phyloP scores from a whole-genome alignment of 2,888 invertebrate genomes.

The Pyrochroa serraticornis region DNA sequence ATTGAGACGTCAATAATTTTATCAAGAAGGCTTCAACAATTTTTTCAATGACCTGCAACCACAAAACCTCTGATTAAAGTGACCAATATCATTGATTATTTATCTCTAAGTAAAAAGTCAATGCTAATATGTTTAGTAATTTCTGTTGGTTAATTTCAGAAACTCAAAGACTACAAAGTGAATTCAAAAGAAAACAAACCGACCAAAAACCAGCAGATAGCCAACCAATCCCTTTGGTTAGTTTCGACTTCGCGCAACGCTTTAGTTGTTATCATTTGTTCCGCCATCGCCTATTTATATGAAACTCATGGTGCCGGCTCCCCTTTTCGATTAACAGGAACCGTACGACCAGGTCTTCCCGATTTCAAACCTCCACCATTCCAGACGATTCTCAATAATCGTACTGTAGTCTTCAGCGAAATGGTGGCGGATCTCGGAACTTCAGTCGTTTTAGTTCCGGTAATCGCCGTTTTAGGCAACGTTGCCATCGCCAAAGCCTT shows the following conservation, averaged over 20 bases:
- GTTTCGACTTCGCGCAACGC: slow-evolving; percentile 85
- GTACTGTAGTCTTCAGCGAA: slow-evolving; percentile 66
- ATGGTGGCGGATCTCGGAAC: slow-evolving; percentile 83
- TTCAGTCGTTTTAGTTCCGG: slow-evolving; percentile 84
- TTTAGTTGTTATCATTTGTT: slow-evolving; percentile 77
- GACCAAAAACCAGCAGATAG: slow-evolving; percentile 53
- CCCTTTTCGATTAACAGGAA: slow-evolving; percentile 77
- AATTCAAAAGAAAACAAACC: slow-evolving; percentile 54
- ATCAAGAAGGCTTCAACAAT: too few species aligned
- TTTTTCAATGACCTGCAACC: too few species aligned
- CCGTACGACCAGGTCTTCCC: slow-evolving; percentile 78
- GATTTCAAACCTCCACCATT: slow-evolving; percentile 73
- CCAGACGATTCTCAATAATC: slow-evolving; percentile 65
- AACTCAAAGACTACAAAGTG: slow-evolving; percentile 73
- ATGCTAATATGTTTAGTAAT: too few species aligned
- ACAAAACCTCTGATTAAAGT: too few species aligned
- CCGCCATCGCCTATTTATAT: slow-evolving; percentile 69
- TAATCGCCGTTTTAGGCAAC: slow-evolving; percentile 90
- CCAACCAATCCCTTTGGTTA: slow-evolving; percentile 74
- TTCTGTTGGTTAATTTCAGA: slow-evolving; percentile 59
- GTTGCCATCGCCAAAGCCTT: slow-evolving; percentile 97
- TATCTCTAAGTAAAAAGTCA: too few species aligned
- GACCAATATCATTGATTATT: too few species aligned
- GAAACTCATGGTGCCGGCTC: slow-evolving; percentile 61
- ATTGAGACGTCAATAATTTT: too few species aligned